Evolutionary conservation across 2,113 vertebrate genomes (phyloP).

Genomic region (Illadopsis cleaveri): DNA sequence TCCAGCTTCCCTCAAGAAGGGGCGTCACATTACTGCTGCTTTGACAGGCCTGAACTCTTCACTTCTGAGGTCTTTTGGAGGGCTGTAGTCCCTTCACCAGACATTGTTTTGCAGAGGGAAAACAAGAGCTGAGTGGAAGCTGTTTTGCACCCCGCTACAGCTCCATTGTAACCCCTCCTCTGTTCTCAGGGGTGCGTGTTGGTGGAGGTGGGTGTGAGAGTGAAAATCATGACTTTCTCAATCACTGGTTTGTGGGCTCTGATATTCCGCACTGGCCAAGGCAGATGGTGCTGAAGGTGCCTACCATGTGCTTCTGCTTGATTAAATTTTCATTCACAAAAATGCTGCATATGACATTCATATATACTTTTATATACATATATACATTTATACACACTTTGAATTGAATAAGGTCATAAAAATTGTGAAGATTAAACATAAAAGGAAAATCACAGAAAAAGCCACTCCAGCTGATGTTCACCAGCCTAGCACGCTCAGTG

Average conservation of each 20-base stretch:
- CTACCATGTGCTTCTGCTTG: neutral
- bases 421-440: neutral
- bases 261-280: neutral
- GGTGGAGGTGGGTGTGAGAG: neutral
- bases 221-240: neutral
- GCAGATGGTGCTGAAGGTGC: neutral
- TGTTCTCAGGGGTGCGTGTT: neutral
- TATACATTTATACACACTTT: neutral
- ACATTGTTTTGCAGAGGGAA: neutral
- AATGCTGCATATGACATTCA: neutral
- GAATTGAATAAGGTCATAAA: neutral
- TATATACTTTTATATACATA: neutral
- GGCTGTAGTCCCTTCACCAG: neutral
- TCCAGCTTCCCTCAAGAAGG: neutral
- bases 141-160: neutral
- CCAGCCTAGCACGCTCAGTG: neutral
- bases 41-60: neutral
- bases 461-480: neutral
- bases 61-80: neutral
- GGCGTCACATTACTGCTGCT: neutral
- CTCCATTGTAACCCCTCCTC: neutral
- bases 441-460: constrained; percentile 12
- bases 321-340: neutral
- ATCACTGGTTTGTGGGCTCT: neutral
- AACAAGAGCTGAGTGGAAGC: neutral